A percentile compares a stretch with the other conserved stretches of the same genome.
Evolutionary conservation across 2,113 vertebrate genomes (phyloP).

Genomic region (Eptatretus burgeri): DNA sequence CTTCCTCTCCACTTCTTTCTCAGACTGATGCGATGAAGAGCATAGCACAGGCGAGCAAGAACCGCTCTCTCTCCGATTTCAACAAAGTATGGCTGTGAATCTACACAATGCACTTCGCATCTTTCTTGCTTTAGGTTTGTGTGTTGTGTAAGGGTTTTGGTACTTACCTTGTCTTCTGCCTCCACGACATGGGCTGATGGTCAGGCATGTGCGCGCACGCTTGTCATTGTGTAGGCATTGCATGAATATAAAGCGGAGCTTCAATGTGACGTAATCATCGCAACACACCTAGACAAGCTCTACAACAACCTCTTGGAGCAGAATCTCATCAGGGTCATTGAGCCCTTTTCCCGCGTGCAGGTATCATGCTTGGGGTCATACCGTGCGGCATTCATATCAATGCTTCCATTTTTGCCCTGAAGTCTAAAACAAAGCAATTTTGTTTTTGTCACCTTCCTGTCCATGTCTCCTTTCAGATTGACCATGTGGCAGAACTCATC

Average conservation of each 20-base stretch:
- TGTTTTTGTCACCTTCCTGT: neutral
- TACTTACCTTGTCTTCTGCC: too few species aligned
- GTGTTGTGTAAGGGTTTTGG: too few species aligned
- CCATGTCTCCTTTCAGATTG: constrained; percentile 31
- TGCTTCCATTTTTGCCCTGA: too few species aligned
- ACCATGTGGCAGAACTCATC: constrained; percentile 87
- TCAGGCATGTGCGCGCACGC: too few species aligned
- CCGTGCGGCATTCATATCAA: too few species aligned
- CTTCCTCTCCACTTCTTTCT: constrained; percentile 9
- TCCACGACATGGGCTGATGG: too few species aligned
- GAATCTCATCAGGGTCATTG: constrained; percentile 91
- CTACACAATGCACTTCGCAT: too few species aligned
- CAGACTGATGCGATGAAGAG: constrained; percentile 90
- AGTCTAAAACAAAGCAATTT: neutral
- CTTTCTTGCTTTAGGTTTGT: too few species aligned
- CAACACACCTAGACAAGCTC: constrained; percentile 66
- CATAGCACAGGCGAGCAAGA: constrained; percentile 89
- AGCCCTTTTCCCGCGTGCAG: constrained; percentile 97
- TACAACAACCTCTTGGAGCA: constrained; percentile 94
- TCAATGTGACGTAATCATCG: constrained; percentile 87
- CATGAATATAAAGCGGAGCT: constrained; percentile 84
- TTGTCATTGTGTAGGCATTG: constrained; percentile 29
- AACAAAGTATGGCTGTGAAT: constrained; percentile 41
- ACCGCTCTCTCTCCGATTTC: constrained; percentile 90
- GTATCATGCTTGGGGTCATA: constrained; percentile 15